Conservation (phyloP, 2,888 invertebrate species). For the Ophraella communa region DNA sequence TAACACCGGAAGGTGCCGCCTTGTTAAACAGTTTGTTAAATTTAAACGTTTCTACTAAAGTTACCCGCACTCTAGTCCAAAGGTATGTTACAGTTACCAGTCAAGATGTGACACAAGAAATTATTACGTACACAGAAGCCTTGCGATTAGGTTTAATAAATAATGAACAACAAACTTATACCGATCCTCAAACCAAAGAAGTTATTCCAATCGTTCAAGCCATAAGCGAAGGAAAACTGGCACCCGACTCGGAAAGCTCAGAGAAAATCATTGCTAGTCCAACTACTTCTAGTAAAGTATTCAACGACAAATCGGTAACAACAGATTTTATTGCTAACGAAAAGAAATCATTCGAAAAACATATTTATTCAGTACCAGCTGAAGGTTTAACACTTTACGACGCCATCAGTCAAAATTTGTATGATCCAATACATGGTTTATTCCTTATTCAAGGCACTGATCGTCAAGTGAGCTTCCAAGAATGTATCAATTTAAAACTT, state of each 20-base stretch:
- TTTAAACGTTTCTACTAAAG: conserved; percentile 86
- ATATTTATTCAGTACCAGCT: conserved; percentile 78
- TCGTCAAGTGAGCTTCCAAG: conserved; percentile 81
- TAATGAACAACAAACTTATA: conserved; percentile 76
- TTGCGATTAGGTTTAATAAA: conserved; percentile 80
- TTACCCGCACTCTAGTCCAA: conserved; percentile 84
- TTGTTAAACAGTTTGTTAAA: conserved; percentile 84
- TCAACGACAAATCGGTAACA: conserved; percentile 52
- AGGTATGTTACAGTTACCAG: conserved; percentile 80
- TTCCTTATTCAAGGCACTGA: conserved; percentile 89
- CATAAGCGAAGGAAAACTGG: conserved; percentile 73
- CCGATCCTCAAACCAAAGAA: conserved; percentile 76
- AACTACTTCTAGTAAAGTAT: conserved; percentile 23
- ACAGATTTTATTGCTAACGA: conserved; percentile 60
- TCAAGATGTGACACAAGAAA: conserved; percentile 65
- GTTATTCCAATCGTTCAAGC: conserved; percentile 80
- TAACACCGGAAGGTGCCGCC: conserved; percentile 87
- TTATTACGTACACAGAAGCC: conserved; percentile 80
- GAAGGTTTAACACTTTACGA: conserved; percentile 85
- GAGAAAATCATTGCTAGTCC: conserved; percentile 47
- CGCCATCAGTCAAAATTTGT: conserved; percentile 81
- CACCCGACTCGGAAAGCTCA: conserved; percentile 63
- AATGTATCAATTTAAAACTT: conserved; percentile 84
- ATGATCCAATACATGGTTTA: conserved; percentile 83
- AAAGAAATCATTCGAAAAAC: conserved; percentile 66